Percentiles rank a stretch among this genome's conserved stretches.
Conservation (phyloP, 2,113 vertebrate genomes). For the Siniperca chuatsi region DNA sequence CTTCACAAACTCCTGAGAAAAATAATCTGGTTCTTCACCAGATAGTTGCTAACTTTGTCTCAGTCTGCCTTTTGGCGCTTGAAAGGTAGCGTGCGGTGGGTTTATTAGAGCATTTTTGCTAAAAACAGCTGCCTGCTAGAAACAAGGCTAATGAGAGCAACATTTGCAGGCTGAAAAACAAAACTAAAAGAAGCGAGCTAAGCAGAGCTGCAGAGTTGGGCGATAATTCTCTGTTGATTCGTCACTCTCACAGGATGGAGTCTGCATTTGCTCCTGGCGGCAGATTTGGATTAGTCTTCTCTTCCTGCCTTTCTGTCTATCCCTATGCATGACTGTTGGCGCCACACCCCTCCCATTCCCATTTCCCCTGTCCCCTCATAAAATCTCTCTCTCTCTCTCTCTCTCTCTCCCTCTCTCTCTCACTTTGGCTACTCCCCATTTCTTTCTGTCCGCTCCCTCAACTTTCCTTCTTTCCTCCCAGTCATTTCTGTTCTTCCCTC, state of each 20-base stretch:
- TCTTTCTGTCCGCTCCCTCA: neutral
- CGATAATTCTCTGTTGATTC: neutral
- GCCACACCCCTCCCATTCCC: neutral
- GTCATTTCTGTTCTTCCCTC: neutral
- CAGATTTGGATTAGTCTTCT: slow-evolving; percentile 49
- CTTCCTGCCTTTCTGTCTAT: neutral
- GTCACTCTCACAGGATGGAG: neutral
- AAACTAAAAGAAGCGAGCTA: neutral
- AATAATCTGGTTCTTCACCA: neutral
- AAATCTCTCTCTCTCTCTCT: neutral
- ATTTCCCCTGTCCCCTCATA: neutral
- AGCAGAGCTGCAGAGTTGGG: neutral
- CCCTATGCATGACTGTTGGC: slow-evolving; percentile 12
- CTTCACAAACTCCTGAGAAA: too few relatives aligned
- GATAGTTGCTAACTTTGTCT: neutral
- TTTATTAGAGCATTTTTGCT: too few relatives aligned
- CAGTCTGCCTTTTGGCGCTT: too few relatives aligned
- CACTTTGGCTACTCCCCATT: neutral
- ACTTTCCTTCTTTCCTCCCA: neutral
- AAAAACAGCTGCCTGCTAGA: too few relatives aligned
- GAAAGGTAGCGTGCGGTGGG: too few relatives aligned
- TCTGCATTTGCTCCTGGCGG: slow-evolving; percentile 25
- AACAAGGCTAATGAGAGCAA: neutral
- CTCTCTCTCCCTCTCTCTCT: neutral
- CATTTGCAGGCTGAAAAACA: neutral